phyloP scores from a whole-genome alignment of 2,888 invertebrate species.

The Tetragonisca angustula region DNA sequence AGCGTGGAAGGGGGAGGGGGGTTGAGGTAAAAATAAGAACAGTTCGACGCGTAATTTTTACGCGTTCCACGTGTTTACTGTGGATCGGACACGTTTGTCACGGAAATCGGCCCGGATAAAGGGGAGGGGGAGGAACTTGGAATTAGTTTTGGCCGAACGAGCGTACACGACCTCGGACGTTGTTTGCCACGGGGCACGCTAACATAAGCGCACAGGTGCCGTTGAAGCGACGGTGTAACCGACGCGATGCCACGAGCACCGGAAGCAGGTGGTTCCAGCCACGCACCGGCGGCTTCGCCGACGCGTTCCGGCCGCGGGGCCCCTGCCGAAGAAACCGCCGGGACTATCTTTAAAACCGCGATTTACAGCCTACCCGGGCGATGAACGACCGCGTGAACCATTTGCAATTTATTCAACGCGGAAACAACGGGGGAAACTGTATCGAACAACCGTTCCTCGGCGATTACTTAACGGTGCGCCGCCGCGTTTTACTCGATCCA shows the following conservation, averaged over 20 bases:
- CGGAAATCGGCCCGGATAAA: background rate
- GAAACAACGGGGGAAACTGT: constrained; percentile 20
- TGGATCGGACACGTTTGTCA: constrained; percentile 41
- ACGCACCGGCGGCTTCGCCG: constrained; percentile 77
- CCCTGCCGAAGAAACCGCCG: constrained; percentile 52
- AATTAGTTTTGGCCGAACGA: constrained; percentile 14
- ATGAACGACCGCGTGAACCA: constrained; percentile 24
- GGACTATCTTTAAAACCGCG: constrained; percentile 41
- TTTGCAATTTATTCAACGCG: constrained; percentile 23
- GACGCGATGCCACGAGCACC: constrained; percentile 65
- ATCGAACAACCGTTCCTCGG: constrained; percentile 20
- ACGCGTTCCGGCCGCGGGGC: constrained; percentile 57
- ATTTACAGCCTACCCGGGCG: constrained; percentile 25
- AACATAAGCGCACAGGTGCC: constrained; percentile 57
- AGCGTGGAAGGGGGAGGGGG: background rate
- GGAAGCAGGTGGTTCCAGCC: constrained; percentile 82
- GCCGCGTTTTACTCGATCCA: background rate
- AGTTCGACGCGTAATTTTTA: background rate
- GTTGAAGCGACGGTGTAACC: constrained; percentile 57
- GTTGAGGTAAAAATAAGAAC: background rate
- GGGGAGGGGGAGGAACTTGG: constrained; percentile 7
- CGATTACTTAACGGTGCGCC: constrained; percentile 37
- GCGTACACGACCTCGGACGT: background rate
- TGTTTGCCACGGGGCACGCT: constrained; percentile 19
- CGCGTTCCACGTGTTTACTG: constrained; percentile 30